Evolutionary conservation across 2,888 invertebrate genomes (phyloP).

Genomic region (Crematogaster levior): DNA sequence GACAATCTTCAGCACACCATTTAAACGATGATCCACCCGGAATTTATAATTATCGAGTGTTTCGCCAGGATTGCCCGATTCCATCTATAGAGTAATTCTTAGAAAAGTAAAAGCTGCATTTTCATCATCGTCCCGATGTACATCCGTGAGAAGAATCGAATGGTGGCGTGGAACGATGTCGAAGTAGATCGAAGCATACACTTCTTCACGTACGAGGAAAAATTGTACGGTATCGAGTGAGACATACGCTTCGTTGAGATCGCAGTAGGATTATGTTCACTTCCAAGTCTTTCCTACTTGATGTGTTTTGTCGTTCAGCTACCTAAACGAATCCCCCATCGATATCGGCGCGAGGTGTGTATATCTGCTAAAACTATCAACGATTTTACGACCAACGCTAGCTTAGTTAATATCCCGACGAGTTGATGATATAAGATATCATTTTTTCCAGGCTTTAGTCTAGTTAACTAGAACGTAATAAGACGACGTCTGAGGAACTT

Average conservation of each 20-base stretch:
- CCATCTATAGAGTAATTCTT: not conserved
- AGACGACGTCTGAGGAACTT: slow-evolving; percentile 55
- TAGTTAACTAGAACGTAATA: slow-evolving; percentile 35
- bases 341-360: slow-evolving; percentile 61
- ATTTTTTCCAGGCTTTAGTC: slow-evolving; percentile 48
- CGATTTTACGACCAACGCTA: slow-evolving; percentile 74
- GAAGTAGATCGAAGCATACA: slow-evolving; percentile 73
- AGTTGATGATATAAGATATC: slow-evolving; percentile 62
- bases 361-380: slow-evolving; percentile 69
- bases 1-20: slow-evolving; percentile 37
- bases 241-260: slow-evolving; percentile 74
- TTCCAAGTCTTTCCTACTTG: slow-evolving; percentile 69
- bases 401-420: slow-evolving; percentile 65
- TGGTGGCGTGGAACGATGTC: slow-evolving; percentile 41
- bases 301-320: slow-evolving; percentile 78
- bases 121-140: not conserved
- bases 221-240: slow-evolving; percentile 62
- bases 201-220: slow-evolving; percentile 44
- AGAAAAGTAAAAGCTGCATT: not conserved
- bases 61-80: not conserved
- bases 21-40: slow-evolving; percentile 24
- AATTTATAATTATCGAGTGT: slow-evolving; percentile 5
- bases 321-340: slow-evolving; percentile 66
- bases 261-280: slow-evolving; percentile 69
- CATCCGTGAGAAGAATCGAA: not conserved